phyloP scores from a whole-genome alignment of 1,140 invertebrate species.

The Drosophila burlai region DNA sequence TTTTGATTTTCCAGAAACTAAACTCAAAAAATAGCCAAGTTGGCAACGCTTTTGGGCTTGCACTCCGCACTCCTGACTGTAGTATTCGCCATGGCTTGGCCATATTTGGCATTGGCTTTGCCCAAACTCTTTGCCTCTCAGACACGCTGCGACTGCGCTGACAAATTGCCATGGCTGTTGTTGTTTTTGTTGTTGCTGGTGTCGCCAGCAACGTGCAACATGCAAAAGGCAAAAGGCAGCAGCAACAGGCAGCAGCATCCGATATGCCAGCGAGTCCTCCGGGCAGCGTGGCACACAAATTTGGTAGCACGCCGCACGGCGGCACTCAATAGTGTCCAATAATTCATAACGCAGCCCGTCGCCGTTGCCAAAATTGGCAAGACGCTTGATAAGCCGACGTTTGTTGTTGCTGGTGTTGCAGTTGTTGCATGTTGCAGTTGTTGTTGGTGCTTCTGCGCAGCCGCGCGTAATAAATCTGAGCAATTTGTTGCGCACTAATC shows the following conservation, averaged over 20 bases:
- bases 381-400: conserved; percentile 69
- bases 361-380: conserved; percentile 77
- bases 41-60: conserved; percentile 25
- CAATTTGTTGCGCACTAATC: conserved; percentile 82
- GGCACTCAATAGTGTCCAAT: conserved; percentile 82
- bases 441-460: conserved; percentile 29
- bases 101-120: conserved; percentile 83
- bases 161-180: conserved; percentile 67
- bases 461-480: conserved; percentile 79
- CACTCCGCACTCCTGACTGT: conserved; percentile 21
- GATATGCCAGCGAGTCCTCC: conserved; percentile 66
- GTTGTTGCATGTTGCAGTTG: conserved; percentile 2
- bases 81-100: conserved; percentile 61
- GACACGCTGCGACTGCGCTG: conserved; percentile 74
- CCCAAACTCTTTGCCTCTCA: conserved; percentile 69
- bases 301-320: conserved; percentile 78
- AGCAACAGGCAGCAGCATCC: conserved; percentile 41
- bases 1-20: neutral
- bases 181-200: conserved; percentile 58
- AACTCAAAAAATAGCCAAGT: conserved; percentile 15
- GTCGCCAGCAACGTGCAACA: conserved; percentile 63
- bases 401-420: neutral
- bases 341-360: conserved; percentile 75
- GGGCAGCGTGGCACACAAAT: conserved; percentile 77
- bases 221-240: conserved; percentile 22